Evolutionary conservation across 2,113 vertebrate species (phyloP).

Genomic region (Ceyx margarethae): DNA sequence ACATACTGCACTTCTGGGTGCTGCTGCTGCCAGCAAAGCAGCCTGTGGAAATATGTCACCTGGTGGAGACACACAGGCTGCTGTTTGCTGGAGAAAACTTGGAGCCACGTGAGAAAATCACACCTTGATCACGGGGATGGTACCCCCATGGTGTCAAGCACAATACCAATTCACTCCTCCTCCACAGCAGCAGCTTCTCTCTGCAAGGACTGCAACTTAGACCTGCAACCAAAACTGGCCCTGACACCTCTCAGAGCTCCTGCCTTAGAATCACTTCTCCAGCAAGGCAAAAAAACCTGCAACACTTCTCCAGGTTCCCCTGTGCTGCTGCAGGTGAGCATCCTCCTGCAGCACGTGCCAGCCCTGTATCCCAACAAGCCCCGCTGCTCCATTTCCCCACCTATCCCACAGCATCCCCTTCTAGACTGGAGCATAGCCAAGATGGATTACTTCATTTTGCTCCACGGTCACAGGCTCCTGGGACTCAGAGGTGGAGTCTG

Average conservation of each 20-base stretch:
- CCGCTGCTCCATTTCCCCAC: not conserved
- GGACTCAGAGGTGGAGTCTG: not conserved
- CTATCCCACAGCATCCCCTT: not conserved
- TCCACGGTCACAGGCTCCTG: not conserved
- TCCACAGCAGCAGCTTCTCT: not conserved
- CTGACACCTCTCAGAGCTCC: not conserved
- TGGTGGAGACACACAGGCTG: not conserved
- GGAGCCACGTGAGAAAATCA: not conserved
- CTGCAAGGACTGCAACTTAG: not conserved
- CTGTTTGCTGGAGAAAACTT: not conserved
- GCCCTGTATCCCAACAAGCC: too few relatives aligned
- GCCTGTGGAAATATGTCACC: not conserved
- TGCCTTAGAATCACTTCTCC: not conserved
- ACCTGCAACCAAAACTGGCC: not conserved
- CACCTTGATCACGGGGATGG: not conserved
- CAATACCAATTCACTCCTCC: not conserved
- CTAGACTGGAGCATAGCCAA: not conserved
- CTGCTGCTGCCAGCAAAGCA: not conserved
- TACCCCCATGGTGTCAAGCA: not conserved
- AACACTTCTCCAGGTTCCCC: not conserved
- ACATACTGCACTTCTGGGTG: not conserved
- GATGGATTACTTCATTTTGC: not conserved
- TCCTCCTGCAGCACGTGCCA: rapidly evolving
- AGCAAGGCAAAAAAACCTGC: not conserved
- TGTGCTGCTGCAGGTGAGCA: rapidly evolving